phyloP scores from a whole-genome alignment of 2,797 vertebrate genomes.

The Varecia variegata region DNA sequence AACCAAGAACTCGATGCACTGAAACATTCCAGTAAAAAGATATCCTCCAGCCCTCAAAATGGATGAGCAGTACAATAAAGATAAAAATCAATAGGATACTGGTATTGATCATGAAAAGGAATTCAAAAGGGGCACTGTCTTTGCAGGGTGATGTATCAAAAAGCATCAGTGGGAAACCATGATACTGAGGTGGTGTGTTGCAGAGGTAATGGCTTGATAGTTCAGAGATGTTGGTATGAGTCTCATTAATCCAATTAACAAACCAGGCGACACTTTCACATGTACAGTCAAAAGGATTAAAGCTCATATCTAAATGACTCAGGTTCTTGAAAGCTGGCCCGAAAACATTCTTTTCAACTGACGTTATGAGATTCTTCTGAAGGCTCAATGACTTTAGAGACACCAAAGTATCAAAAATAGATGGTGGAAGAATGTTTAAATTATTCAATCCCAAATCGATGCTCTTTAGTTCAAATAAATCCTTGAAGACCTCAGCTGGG shows the following conservation, averaged over 20 bases:
- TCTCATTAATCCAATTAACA: constrained; percentile 91
- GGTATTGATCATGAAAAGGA: constrained; percentile 87
- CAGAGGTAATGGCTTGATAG: constrained; percentile 88
- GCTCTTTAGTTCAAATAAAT: constrained; percentile 84
- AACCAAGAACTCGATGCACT: constrained; percentile 90
- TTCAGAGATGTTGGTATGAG: constrained; percentile 84
- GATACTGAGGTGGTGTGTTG: constrained; percentile 93
- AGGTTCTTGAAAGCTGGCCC: constrained; percentile 86
- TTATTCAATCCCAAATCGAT: constrained; percentile 90
- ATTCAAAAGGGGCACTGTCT: constrained; percentile 91
- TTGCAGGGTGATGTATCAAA: constrained; percentile 93
- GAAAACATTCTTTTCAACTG: constrained; percentile 90
- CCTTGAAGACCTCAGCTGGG: constrained; percentile 86
- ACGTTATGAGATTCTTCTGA: constrained; percentile 94
- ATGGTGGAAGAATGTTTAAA: constrained; percentile 87
- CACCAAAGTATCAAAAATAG: constrained; percentile 88
- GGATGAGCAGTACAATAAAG: constrained; percentile 83
- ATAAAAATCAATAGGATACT: constrained; percentile 82
- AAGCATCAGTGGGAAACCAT: constrained; percentile 84
- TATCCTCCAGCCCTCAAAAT: constrained; percentile 95
- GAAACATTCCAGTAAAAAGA: constrained; percentile 93
- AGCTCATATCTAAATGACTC: constrained; percentile 87
- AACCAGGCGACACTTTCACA: constrained; percentile 98
- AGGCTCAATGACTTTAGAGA: constrained; percentile 87
- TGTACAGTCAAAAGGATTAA: constrained; percentile 97